Evolutionary conservation across 1,140 invertebrate species (phyloP).

Genomic region (Heterodera schachtii): DNA sequence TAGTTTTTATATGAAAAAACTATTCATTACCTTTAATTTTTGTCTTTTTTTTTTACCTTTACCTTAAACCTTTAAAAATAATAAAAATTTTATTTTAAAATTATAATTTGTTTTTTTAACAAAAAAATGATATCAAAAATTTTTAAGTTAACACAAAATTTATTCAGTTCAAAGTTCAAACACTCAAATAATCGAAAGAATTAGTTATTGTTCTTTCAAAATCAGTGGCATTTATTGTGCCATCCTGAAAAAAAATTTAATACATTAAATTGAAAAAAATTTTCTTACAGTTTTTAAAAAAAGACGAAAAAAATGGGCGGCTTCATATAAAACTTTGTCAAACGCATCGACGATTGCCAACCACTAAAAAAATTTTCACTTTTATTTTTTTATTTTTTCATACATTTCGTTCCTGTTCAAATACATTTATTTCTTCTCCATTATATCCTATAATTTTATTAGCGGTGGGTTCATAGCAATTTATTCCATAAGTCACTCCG

Average conservation of each 20-base stretch:
- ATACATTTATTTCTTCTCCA: background rate
- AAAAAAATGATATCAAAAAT: background rate
- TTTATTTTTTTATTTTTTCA: background rate
- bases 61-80: no score
- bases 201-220: background rate
- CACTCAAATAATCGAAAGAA: background rate
- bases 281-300: background rate
- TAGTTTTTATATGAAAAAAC: no score
- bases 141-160: background rate
- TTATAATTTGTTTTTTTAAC: no score
- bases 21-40: no score
- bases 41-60: no score
- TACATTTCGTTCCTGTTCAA: background rate
- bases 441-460: background rate
- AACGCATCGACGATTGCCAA: background rate
- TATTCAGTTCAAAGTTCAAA: background rate
- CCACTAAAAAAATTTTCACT: background rate
- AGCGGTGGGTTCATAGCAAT: background rate
- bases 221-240: background rate
- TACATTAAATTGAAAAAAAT: background rate
- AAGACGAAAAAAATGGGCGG: background rate
- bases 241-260: background rate
- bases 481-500: background rate
- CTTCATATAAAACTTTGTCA: background rate
- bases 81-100: no score